phyloP scores from a whole-genome alignment of 2,888 invertebrate species.

The Coenonympha glycerion region DNA sequence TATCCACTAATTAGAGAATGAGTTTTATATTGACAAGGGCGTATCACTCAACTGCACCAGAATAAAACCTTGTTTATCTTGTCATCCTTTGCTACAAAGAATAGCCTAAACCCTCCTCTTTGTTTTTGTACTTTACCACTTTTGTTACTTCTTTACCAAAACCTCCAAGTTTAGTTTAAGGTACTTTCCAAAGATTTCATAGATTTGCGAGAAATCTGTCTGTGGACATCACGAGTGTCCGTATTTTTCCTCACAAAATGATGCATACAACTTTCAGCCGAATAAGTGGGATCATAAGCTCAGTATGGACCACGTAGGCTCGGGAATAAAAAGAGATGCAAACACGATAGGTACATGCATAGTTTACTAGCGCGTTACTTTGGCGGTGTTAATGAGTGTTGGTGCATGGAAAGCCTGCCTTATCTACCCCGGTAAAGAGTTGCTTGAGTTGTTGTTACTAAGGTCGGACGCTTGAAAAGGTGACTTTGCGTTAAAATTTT shows the following conservation, averaged over 20 bases:
- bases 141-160: too few relatives aligned
- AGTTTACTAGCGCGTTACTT: conserved; percentile 59
- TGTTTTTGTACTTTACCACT: too few relatives aligned
- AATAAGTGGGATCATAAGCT: neutral
- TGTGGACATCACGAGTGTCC: too few relatives aligned
- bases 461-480: conserved; percentile 22
- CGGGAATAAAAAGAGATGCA: conserved; percentile 66
- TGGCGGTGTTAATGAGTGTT: conserved; percentile 67
- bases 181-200: too few relatives aligned
- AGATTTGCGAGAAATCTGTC: too few relatives aligned
- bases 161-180: too few relatives aligned
- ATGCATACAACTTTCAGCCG: conserved; percentile 5
- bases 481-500: conserved; percentile 23
- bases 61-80: too few relatives aligned
- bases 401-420: conserved; percentile 50
- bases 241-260: neutral
- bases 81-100: too few relatives aligned
- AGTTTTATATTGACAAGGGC: too few relatives aligned
- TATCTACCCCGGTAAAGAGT: conserved; percentile 55
- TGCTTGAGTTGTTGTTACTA: conserved; percentile 37
- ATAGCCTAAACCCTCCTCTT: too few relatives aligned
- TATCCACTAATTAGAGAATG: too few relatives aligned
- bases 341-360: conserved; percentile 70
- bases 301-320: conserved; percentile 28
- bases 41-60: too few relatives aligned